Conservation (phyloP, 2,888 invertebrate genomes). For the Cantharis flavilabris region DNA sequence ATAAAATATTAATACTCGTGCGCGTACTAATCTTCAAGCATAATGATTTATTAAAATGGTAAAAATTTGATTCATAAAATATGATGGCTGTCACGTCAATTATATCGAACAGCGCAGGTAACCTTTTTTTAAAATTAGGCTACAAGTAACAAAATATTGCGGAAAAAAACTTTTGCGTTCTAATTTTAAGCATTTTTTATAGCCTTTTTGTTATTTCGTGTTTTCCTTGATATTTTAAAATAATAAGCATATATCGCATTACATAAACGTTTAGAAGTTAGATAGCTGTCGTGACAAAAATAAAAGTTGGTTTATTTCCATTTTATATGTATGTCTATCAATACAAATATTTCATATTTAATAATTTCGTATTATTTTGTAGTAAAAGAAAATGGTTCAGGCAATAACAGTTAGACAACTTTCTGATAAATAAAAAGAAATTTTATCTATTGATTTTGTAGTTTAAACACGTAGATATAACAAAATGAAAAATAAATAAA, state of each 20-base stretch:
- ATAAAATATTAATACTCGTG: neutral
- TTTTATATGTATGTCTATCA: neutral
- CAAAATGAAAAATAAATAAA: neutral
- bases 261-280: neutral
- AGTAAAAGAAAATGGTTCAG: neutral
- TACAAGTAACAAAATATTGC: neutral
- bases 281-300: neutral
- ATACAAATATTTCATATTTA: neutral
- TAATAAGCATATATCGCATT: neutral
- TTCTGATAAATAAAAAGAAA: neutral
- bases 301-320: neutral
- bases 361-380: neutral
- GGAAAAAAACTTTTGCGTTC: neutral
- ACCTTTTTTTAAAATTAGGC: neutral
- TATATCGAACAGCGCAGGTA: neutral
- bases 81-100: neutral
- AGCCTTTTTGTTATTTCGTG: neutral
- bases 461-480: neutral
- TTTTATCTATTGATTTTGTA: neutral
- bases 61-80: neutral
- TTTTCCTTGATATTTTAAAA: neutral
- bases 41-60: neutral
- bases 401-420: neutral
- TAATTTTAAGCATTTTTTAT: neutral
- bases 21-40: neutral